phyloP scores from a whole-genome alignment of 1,140 invertebrate species.

The Rhopalosiphum padi region DNA sequence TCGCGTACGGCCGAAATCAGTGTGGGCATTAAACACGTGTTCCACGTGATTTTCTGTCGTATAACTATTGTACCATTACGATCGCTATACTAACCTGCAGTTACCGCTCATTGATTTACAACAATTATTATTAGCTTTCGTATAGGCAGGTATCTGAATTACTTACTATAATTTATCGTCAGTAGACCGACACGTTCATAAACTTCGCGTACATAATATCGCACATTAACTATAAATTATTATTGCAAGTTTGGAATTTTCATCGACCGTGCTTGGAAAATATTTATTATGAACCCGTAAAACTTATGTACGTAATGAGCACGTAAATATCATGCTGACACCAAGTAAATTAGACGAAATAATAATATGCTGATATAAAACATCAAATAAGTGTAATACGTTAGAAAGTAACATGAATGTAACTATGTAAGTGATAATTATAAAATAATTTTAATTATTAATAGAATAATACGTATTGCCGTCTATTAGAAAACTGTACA shows the following conservation, averaged over 20 bases:
- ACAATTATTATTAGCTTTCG: not conserved
- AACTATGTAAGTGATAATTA: not conserved
- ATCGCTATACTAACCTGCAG: not conserved
- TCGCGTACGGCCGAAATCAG: not conserved
- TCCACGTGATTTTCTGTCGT: constrained; percentile 27
- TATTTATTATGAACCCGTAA: not conserved
- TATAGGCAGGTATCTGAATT: not conserved
- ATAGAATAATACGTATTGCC: not conserved
- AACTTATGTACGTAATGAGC: not conserved
- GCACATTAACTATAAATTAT: not conserved
- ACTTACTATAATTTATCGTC: not conserved
- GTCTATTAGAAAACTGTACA: not conserved
- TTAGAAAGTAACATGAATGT: not conserved
- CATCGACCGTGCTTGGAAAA: not conserved
- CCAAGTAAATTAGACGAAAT: not conserved
- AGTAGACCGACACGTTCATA: not conserved
- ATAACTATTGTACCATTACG: not conserved
- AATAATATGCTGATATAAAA: not conserved
- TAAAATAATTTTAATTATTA: not conserved
- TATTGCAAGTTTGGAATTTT: not conserved
- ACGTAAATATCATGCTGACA: not conserved
- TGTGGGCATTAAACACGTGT: not conserved
- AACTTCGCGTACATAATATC: not conserved
- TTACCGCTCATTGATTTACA: not conserved
- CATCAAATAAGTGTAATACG: not conserved